These are phyloP conservation scores for Iguana delicatissima DNA, from an alignment of 2,797 vertebrate species.

Conservation along the genomic window DNA sequence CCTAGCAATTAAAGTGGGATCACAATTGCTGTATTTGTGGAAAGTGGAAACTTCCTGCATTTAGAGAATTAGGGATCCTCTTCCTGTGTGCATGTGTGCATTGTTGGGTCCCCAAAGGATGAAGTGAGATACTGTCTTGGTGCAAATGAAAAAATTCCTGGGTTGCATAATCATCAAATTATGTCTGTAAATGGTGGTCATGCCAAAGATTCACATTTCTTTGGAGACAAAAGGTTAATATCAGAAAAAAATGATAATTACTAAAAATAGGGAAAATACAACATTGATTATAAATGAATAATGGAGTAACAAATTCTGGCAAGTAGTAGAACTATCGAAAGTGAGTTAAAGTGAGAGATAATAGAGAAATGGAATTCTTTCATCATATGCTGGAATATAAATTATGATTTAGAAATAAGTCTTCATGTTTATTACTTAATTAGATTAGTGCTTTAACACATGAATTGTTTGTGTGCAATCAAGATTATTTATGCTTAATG, in stretches of 20 bases:
- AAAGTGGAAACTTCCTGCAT: too few relatives aligned
- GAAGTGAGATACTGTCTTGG: too few relatives aligned
- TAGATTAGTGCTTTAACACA: background rate
- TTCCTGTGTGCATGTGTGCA: too few relatives aligned
- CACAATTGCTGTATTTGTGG: too few relatives aligned
- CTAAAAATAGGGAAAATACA: background rate
- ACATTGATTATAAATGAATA: background rate
- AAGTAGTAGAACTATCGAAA: constrained; percentile 3
- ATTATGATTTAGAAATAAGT: background rate
- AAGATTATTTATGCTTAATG: background rate
- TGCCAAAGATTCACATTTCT: background rate
- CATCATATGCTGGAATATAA: background rate
- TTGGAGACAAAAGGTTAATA: background rate
- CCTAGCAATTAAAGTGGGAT: too few relatives aligned
- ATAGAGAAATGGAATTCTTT: background rate
- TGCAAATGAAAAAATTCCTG: background rate
- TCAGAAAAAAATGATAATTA: background rate
- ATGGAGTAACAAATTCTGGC: background rate
- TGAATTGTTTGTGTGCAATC: background rate
- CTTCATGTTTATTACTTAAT: background rate
- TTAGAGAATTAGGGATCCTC: too few relatives aligned
- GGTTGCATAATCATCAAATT: background rate
- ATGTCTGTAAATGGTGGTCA: background rate
- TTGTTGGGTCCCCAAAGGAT: too few relatives aligned
- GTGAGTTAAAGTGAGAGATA: background rate